These are phyloP conservation scores for Zoanthus solanderi DNA, from an alignment of 92 coral and sea anemone genomes.

Conservation along the genomic window DNA sequence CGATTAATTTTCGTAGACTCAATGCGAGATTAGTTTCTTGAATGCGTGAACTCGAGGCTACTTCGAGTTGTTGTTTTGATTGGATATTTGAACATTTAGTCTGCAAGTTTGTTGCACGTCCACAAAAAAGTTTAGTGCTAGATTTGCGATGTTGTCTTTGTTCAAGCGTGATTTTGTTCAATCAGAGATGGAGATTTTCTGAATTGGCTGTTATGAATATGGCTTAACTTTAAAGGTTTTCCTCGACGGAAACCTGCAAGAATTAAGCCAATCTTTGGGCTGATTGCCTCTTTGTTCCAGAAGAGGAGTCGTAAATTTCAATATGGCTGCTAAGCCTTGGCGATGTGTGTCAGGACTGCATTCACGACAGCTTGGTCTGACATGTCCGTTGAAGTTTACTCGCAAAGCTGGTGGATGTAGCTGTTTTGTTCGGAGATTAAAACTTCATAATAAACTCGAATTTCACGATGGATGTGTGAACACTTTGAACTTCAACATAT, in stretches of 20 bases:
- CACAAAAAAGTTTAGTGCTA: neutral
- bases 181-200: slow-evolving; percentile 17
- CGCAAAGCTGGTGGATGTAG: slow-evolving; percentile 87
- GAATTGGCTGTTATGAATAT: neutral
- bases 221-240: slow-evolving; percentile 2
- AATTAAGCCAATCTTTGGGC: neutral
- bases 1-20: slow-evolving; percentile 29
- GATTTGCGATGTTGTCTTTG: neutral
- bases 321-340: slow-evolving; percentile 73
- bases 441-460: slow-evolving; percentile 77
- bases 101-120: slow-evolving; percentile 9
- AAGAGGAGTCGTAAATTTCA: slow-evolving; percentile 49
- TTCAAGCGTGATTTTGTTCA: neutral
- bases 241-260: slow-evolving; percentile 16
- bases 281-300: neutral
- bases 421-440: slow-evolving; percentile 80
- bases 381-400: slow-evolving; percentile 77
- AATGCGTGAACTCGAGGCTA: slow-evolving; percentile 16
- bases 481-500: slow-evolving; percentile 85
- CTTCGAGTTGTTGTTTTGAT: slow-evolving; percentile 27
- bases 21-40: neutral
- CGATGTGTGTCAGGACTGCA: slow-evolving; percentile 69
- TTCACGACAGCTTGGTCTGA: slow-evolving; percentile 91
- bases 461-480: slow-evolving; percentile 97
- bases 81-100: slow-evolving; percentile 17